Conservation (phyloP, 2,113 vertebrate species). For the Rhinogobius similis region DNA sequence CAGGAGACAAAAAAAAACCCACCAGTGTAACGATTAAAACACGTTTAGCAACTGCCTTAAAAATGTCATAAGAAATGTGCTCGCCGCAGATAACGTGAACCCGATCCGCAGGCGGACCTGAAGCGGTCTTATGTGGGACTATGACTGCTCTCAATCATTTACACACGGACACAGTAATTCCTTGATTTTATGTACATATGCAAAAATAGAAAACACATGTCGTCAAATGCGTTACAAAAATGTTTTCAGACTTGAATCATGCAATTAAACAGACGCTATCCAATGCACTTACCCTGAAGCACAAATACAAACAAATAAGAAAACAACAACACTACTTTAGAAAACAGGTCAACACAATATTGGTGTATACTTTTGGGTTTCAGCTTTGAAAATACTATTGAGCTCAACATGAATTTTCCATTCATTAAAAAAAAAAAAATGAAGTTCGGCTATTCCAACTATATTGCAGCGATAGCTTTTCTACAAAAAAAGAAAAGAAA, state of each 20-base stretch:
- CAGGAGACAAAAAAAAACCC: neutral
- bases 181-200: slow-evolving; percentile 51
- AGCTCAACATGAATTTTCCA: too few species aligned
- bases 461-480: too few species aligned
- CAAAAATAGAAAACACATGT: slow-evolving; percentile 60
- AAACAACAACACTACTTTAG: neutral
- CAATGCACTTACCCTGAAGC: neutral
- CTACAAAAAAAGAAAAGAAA: too few species aligned
- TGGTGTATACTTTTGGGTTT: slow-evolving; percentile 2
- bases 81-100: neutral
- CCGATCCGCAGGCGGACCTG: too few species aligned
- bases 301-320: slow-evolving; percentile 39
- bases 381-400: neutral
- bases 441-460: too few species aligned
- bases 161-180: neutral
- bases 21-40: neutral
- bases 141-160: too few species aligned
- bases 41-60: neutral
- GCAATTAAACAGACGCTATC: slow-evolving; percentile 38
- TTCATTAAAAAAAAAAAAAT: too few species aligned
- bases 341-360: neutral
- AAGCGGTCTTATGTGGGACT: too few species aligned
- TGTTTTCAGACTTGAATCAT: slow-evolving; percentile 50
- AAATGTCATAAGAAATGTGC: neutral
- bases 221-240: slow-evolving; percentile 56